Evolutionary conservation across 2,888 invertebrate genomes (phyloP), one percentile per base, ranked within the genome.

Genomic region (Sericinus montela): DNA sequence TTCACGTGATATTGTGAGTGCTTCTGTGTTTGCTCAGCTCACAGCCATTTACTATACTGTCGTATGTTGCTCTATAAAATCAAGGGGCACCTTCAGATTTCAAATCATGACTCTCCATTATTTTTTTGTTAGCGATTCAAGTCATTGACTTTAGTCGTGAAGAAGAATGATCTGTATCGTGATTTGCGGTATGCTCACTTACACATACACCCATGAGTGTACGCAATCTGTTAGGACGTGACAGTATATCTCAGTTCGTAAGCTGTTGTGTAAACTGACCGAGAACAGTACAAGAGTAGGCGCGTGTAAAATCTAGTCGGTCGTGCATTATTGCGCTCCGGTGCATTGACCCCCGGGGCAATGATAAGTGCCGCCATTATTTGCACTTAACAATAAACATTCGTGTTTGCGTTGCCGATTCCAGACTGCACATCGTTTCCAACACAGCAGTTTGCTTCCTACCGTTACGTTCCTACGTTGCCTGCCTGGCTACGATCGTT

Each of bases 271-370:
- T 45, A 38, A 50, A 40, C 35, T 45, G 19, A 34, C 23, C 41
- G 30, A 37, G 30, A 28, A 9, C 8, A 35, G 28, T 15, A 5
- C 15, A 25, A 35, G n/a, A 23, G 25, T 28, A 15, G 14, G 40
- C 36, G 32, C 44, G 15, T 5, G 25, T 45, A 29, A 30, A 16
- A 30, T 40, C 34, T 34, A 14, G 32, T 16, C 46, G 19, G 3
- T 45, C 47, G 11, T 30, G 11, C 23, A 36, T n/a, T n/a, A n/a
- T 52, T 52, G 39, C 44, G 45, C 43, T 28, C 36, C 45, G 59
- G 71, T 58, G 57, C 65, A 59, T 52, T 53, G 68, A 67, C 63
- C 67, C n/a, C 45, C 48, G 44, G 35, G 38, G 19, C 44, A 35
- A 23, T 46, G 45, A 51, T 51, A 46, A 42, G 45, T 50, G 35